Base-by-base conservation (phyloP, 2,797 vertebrate species). In the Pipistrellus pipistrellus region DNA sequence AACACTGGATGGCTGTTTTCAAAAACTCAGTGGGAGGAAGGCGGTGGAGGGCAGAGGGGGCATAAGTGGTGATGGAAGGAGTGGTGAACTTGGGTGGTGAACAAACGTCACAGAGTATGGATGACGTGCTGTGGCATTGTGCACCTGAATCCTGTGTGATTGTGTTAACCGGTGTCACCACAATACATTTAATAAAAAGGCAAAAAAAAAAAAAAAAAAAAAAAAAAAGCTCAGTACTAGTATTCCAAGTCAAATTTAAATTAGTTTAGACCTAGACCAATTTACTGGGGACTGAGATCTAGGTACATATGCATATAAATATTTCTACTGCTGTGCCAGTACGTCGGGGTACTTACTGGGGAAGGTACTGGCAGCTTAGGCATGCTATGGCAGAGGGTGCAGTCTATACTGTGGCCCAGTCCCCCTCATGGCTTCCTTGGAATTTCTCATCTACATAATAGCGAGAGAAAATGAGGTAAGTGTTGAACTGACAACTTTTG, bases 241-340 rank as follows among this genome's bases (percentile, higher is more conserved):
- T 44, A 81, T 23, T 78, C 44, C 23, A 83, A 91, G 12, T 51
- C 75, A 83, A 76, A 92, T 53, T 69, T 72, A 88, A 82, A 53
- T 25, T 59, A 90, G 38, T 90, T 59, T 53, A 84, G 59, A 57
- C 18, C 41, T 88, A 59, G 18, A 71, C 66, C 38, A 53, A 71
- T 68, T 71, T 62, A 10, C 57, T 85, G 32, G 38, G 68, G 35
- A 77, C 78, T 95, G 44, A 35, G 48, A 48, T 82, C 48, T 69
- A 68, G 69, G 30, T 78, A 78, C 30, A 35, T 14, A 77, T n/a
- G 59, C n/a, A 53, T 32, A 12, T 30, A 72, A 57, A 21, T 51
- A 77, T 73, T 69, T 84, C 51, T 73, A 73, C 27, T 35, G 14
- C 44, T 62, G 10, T 8, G 35, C 5, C 57, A 85, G n/a, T 35